Evolutionary conservation across 2,888 invertebrate species (phyloP).

Genomic region (Epistrophella euchroma): DNA sequence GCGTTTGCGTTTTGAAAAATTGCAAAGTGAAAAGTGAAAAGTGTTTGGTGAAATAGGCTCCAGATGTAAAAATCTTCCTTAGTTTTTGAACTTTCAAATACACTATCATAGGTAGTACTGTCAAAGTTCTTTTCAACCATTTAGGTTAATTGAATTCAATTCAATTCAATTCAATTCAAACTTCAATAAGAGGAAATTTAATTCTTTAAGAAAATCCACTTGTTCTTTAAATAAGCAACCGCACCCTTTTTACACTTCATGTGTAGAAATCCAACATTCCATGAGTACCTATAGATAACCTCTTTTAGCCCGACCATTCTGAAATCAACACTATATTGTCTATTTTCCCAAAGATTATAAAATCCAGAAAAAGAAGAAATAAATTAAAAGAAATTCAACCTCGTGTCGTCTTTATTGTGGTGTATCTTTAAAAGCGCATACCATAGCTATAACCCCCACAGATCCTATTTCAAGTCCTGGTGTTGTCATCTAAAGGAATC

Average conservation of each 20-base stretch:
- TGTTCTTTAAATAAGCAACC: constrained; percentile 5
- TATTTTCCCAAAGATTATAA: constrained; percentile 20
- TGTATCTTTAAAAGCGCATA: constrained; percentile 17
- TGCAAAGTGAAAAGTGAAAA: too few species aligned
- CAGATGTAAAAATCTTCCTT: too few species aligned
- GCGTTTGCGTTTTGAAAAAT: too few species aligned
- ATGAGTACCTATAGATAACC: neutral
- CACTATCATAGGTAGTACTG: too few species aligned
- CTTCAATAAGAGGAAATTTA: neutral
- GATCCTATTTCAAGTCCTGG: constrained; percentile 4
- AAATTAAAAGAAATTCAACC: constrained; percentile 21
- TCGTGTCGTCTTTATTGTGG: constrained; percentile 8
- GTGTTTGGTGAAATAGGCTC: too few species aligned
- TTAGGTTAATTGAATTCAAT: neutral
- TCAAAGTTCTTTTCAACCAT: too few species aligned
- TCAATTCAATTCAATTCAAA: neutral
- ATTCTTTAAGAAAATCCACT: neutral
- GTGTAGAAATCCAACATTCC: neutral
- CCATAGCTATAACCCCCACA: neutral
- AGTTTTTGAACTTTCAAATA: too few species aligned
- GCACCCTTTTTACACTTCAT: constrained; percentile 5
- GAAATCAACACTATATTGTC: constrained; percentile 16
- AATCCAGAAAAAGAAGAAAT: neutral
- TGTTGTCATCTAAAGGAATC: constrained; percentile 28
- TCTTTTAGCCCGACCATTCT: neutral